These are phyloP conservation scores for Cuculus canorus DNA, from an alignment of 2,797 vertebrate genomes.

Conservation along the genomic window DNA sequence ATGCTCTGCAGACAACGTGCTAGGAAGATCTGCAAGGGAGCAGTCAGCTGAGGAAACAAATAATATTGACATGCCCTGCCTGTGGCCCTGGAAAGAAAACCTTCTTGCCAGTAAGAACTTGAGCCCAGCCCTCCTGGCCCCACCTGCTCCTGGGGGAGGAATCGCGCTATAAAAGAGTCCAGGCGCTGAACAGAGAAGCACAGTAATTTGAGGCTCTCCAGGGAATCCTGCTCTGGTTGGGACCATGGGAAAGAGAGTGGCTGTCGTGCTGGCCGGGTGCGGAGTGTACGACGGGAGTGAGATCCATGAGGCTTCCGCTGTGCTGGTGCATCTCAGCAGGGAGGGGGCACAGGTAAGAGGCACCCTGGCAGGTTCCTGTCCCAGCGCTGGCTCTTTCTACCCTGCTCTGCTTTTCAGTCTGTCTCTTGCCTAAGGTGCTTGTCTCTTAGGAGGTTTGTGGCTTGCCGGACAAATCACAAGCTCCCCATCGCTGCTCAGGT, in stretches of 20 bases:
- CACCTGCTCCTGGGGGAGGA: slow-evolving; percentile 17
- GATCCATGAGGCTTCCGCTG: slow-evolving; percentile 86
- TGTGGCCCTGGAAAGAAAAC: slow-evolving; percentile 16
- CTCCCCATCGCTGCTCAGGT: not conserved
- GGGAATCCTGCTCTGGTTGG: not conserved
- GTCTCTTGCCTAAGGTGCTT: not conserved
- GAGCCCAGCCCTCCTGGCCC: not conserved
- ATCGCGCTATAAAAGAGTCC: slow-evolving; percentile 2
- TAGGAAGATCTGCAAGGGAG: not conserved
- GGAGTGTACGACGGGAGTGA: slow-evolving; percentile 89
- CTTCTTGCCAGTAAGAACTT: not conserved
- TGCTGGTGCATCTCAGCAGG: slow-evolving; percentile 88
- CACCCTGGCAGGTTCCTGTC: not conserved
- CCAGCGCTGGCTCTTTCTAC: not conserved
- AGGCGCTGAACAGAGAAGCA: not conserved
- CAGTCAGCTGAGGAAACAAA: slow-evolving; percentile 42
- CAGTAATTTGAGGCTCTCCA: not conserved
- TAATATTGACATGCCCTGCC: slow-evolving; percentile 36
- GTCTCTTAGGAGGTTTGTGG: not conserved
- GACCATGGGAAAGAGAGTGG: slow-evolving; percentile 83
- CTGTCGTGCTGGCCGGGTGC: slow-evolving; percentile 87
- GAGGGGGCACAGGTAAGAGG: slow-evolving; percentile 84
- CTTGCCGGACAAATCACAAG: not conserved
- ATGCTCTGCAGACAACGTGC: slow-evolving; percentile 3
- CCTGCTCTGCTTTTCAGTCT: not conserved